phyloP scores from a whole-genome alignment of 2,888 invertebrate species.

The Polydrusus cervinus region DNA sequence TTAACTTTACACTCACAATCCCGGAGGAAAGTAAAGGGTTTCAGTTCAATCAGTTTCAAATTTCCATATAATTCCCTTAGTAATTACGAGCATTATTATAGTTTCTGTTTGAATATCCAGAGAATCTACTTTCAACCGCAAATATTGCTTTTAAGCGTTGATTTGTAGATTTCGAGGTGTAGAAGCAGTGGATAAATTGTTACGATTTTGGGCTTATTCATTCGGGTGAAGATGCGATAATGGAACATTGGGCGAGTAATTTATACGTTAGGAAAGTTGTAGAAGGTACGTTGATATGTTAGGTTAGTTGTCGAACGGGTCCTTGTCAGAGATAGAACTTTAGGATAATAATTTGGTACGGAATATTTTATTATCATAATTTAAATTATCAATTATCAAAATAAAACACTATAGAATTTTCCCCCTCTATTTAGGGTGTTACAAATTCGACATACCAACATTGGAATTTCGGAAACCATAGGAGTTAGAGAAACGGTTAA shows the following conservation, averaged over 20 bases:
- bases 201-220: conserved; percentile 43
- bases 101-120: conserved; percentile 40
- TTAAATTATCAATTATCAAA: too few species aligned
- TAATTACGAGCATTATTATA: conserved; percentile 47
- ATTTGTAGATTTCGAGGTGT: conserved; percentile 40
- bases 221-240: conserved; percentile 26
- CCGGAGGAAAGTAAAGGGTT: conserved; percentile 35
- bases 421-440: too few species aligned
- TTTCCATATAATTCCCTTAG: conserved; percentile 47
- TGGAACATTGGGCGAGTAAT: conserved; percentile 30
- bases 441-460: too few species aligned
- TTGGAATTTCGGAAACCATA: too few species aligned
- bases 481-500: too few species aligned
- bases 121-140: conserved; percentile 48
- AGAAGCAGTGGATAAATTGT: conserved; percentile 42
- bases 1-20: conserved; percentile 28
- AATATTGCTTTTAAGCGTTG: conserved; percentile 48
- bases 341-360: too few species aligned
- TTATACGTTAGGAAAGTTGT: conserved; percentile 12
- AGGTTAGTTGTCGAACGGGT: too few species aligned
- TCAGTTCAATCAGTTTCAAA: conserved; percentile 42
- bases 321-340: too few species aligned
- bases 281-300: background rate
- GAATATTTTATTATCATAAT: too few species aligned
- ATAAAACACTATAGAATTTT: too few species aligned